Percentiles rank a stretch among this genome's conserved stretches.
Conservation (phyloP, 2,113 vertebrate genomes). For the Paracanthobrama guichenoti region DNA sequence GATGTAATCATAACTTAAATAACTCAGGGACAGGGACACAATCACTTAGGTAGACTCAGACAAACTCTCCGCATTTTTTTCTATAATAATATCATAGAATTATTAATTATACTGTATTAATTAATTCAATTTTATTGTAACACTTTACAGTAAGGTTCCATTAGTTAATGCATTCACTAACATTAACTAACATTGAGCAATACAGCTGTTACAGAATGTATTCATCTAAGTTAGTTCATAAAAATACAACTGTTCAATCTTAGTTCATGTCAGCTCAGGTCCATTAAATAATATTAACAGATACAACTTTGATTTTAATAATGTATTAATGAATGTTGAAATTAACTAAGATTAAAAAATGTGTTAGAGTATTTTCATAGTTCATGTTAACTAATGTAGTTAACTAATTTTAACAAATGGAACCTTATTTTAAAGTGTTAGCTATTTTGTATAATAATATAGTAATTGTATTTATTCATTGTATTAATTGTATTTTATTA, state of each 20-base stretch:
- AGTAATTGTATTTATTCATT: not conserved
- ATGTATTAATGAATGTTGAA: not conserved
- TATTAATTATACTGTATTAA: too few species aligned
- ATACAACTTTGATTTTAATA: not conserved
- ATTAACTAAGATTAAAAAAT: not conserved
- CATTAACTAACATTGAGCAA: too few species aligned
- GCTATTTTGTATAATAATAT: too few species aligned
- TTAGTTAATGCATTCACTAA: too few species aligned
- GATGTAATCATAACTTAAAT: not conserved
- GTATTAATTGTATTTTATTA: not conserved
- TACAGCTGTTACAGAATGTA: not conserved
- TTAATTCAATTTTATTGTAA: too few species aligned
- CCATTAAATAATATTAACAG: not conserved
- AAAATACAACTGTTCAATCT: not conserved
- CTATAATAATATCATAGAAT: not conserved
- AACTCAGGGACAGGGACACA: not conserved
- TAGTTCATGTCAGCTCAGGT: not conserved
- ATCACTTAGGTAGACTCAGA: not conserved
- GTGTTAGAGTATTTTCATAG: not conserved
- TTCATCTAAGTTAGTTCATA: not conserved
- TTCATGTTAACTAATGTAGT: too few species aligned
- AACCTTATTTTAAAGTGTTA: not conserved
- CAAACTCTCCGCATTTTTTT: not conserved
- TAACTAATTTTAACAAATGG: not conserved
- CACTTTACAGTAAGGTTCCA: too few species aligned